Evolutionary conservation across 2,797 vertebrate genomes (phyloP).

Genomic region (Parauchenoglanis punctatus): DNA sequence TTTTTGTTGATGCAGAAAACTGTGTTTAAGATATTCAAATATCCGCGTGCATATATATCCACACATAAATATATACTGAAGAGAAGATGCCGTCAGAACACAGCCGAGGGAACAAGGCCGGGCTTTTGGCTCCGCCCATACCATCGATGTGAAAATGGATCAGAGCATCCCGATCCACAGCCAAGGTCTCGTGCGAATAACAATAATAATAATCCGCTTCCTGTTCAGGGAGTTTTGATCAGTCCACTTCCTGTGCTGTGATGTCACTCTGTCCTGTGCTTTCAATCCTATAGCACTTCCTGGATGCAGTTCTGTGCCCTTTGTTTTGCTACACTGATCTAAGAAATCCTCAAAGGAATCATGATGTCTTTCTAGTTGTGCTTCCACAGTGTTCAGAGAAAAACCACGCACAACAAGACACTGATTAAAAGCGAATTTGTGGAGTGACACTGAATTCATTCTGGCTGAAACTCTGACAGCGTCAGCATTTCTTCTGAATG

Average conservation of each 20-base stretch:
- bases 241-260: conserved; percentile 43
- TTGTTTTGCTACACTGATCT: background rate
- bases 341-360: background rate
- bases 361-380: conserved; percentile 6
- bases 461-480: background rate
- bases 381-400: background rate
- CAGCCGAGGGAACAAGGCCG: conserved; percentile 69
- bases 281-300: conserved; percentile 55
- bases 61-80: conserved; percentile 70
- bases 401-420: background rate
- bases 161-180: background rate
- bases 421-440: background rate
- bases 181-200: conserved; percentile 16
- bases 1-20: conserved; percentile 72
- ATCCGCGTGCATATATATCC: conserved; percentile 58
- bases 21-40: conserved; percentile 49
- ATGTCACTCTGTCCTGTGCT: conserved; percentile 52
- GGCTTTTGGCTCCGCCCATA: conserved; percentile 40
- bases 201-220: conserved; percentile 53
- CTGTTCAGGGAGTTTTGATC: conserved; percentile 62
- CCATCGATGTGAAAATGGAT: background rate
- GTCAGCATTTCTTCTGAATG: background rate
- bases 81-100: conserved; percentile 71
- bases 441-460: background rate
- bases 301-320: conserved; percentile 18